Evolutionary conservation across 2,113 vertebrate genomes (phyloP).

Genomic region (Hydrolagus affinis): DNA sequence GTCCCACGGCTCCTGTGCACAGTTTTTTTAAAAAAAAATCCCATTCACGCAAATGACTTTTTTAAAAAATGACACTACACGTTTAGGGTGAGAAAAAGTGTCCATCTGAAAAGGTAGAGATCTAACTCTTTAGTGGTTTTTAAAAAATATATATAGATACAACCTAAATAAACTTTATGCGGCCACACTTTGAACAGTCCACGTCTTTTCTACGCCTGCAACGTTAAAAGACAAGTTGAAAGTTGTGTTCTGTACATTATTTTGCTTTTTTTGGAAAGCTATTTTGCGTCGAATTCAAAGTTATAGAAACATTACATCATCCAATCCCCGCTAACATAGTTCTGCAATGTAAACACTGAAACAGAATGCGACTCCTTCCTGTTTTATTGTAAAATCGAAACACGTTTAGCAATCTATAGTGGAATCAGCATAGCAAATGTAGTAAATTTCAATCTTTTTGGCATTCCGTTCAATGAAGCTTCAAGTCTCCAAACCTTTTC

Average conservation of each 20-base stretch:
- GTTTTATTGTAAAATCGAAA: neutral
- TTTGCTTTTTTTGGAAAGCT: neutral
- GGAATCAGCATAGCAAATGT: neutral
- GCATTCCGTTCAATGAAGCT: neutral
- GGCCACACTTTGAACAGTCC: neutral
- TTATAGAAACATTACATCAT: conserved; percentile 22
- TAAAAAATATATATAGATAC: too few species aligned
- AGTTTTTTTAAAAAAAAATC: neutral
- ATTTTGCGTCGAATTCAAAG: neutral
- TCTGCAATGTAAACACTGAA: conserved; percentile 13
- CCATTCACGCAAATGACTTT: neutral
- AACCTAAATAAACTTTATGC: neutral
- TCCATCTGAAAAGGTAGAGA: neutral
- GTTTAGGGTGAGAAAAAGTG: neutral
- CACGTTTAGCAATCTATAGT: neutral
- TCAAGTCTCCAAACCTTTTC: neutral
- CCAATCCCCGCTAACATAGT: neutral
- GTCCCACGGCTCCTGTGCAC: too few species aligned
- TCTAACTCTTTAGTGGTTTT: neutral
- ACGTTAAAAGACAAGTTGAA: neutral
- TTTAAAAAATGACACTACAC: too few species aligned
- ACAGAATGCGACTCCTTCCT: conserved; percentile 13
- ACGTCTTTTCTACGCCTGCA: neutral
- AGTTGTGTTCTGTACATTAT: too few species aligned
- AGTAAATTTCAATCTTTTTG: neutral